Base-by-base conservation (phyloP, 2,888 invertebrate species). In the Lymantria monacha region DNA sequence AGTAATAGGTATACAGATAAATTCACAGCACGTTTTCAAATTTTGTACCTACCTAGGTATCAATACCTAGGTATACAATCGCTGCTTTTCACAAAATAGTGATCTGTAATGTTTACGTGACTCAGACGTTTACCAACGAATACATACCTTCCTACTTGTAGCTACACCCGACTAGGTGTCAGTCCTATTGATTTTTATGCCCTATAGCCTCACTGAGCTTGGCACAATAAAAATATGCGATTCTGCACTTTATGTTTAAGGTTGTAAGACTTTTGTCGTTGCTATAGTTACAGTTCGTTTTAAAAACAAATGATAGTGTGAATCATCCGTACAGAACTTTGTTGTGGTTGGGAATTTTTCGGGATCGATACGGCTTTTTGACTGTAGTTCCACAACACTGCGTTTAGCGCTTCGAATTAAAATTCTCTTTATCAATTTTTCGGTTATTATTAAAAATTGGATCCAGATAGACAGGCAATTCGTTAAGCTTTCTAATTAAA, bases 251-350 rank as follows among this genome's bases (percentile, higher is more conserved):
- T 63, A 60, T 52, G 52, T 46, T 50, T 36, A 12, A 53, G 33
- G 0, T 33, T 13, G 51, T 45, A 37, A 49, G 38, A 48, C 61
- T 61, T 64, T 69, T 61, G 58, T 8, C 9, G 47, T 44, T 43
- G 45, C 13, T 5, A 30, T 48, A 44, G 38, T 41, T 22, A 44
- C 31, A 14, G 49, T 49, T 49, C 46, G 66, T 72, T 71, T 69
- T 66, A 66, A 74, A 22, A 76, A 82, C 81, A 81, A 81, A 83
- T 74, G 81, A 70, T 70, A 62, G 66, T 61, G 60, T 83, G 83
- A 83, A 73, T 81, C 81, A 82, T 75, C 59, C 66, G 53, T 62
- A 56, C 64, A 75, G 70, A 70, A 74, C 72, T 74, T 67, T 68
- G 60, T 68, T 67, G 55, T 63, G 65, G 60, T 70, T 55, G 59